Evolutionary conservation across 2,797 vertebrate genomes (phyloP).

Genomic region (Amniataba percoides): DNA sequence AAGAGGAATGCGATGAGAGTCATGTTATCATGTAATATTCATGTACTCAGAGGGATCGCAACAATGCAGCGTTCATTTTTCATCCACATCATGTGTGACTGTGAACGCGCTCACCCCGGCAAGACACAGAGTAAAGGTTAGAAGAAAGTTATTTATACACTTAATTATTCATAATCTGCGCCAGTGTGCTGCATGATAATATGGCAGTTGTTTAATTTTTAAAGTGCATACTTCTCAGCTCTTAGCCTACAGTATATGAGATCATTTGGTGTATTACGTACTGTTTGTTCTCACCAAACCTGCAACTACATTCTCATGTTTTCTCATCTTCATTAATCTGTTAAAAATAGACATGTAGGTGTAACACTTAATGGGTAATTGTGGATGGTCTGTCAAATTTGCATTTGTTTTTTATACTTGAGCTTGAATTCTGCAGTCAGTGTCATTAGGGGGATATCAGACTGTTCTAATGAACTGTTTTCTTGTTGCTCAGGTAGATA

Average conservation of each 20-base stretch:
- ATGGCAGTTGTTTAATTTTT: constrained; percentile 37
- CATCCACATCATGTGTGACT: constrained; percentile 41
- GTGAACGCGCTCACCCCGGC: constrained; percentile 18
- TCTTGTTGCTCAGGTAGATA: constrained; percentile 32
- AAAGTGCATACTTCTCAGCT: constrained; percentile 8
- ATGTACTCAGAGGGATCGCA: not conserved
- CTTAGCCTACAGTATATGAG: constrained; percentile 8
- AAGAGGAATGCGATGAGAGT: not conserved
- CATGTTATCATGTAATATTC: not conserved
- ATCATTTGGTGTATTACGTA: constrained; percentile 34
- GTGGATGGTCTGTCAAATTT: constrained; percentile 5
- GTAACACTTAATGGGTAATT: constrained; percentile 3
- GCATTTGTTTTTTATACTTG: not conserved
- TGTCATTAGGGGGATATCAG: constrained; percentile 3
- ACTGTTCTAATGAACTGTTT: constrained; percentile 14
- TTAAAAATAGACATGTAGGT: constrained; percentile 4
- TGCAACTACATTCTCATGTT: not conserved
- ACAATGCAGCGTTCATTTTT: constrained; percentile 37
- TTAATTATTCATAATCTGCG: constrained; percentile 68
- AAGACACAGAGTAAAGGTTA: constrained; percentile 50
- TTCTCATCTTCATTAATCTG: constrained; percentile 26
- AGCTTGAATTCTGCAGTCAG: not conserved
- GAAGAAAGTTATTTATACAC: constrained; percentile 62
- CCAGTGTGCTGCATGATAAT: constrained; percentile 39
- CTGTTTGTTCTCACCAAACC: constrained; percentile 28